Conservation (phyloP, 2,113 vertebrate genomes). For the Nannobrachium achirus region DNA sequence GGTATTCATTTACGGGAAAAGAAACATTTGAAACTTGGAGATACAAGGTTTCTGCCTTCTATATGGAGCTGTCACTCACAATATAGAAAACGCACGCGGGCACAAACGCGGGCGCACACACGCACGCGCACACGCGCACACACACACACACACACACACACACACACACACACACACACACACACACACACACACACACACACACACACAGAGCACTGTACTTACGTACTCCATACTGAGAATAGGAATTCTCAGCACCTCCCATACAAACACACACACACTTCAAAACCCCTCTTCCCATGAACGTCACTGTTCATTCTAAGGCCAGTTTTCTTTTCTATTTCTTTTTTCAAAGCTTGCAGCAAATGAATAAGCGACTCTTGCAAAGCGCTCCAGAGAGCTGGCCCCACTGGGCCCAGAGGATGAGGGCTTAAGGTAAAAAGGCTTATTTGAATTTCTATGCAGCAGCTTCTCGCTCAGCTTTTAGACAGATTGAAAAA, state of each 20-base stretch:
- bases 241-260: constrained; percentile 1
- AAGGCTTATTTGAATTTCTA: constrained; percentile 82
- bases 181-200: constrained; percentile 24
- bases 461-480: constrained; percentile 57
- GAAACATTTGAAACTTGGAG: too few species aligned
- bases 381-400: constrained; percentile 77
- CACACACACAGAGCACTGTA: constrained; percentile 20
- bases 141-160: background rate
- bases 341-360: constrained; percentile 52
- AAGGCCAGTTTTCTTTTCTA: constrained; percentile 51
- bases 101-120: too few species aligned
- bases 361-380: constrained; percentile 77
- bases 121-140: too few species aligned
- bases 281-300: constrained; percentile 27
- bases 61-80: too few species aligned
- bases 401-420: constrained; percentile 68
- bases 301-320: constrained; percentile 52
- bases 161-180: background rate
- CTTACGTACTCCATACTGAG: constrained; percentile 15
- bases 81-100: too few species aligned
- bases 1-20: too few species aligned
- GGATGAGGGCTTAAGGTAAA: constrained; percentile 78
- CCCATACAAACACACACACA: constrained; percentile 7
- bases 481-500: too few species aligned
- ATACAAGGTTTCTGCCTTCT: too few species aligned